Conservation (phyloP, 2,113 vertebrate genomes). For the Zeus faber region DNA sequence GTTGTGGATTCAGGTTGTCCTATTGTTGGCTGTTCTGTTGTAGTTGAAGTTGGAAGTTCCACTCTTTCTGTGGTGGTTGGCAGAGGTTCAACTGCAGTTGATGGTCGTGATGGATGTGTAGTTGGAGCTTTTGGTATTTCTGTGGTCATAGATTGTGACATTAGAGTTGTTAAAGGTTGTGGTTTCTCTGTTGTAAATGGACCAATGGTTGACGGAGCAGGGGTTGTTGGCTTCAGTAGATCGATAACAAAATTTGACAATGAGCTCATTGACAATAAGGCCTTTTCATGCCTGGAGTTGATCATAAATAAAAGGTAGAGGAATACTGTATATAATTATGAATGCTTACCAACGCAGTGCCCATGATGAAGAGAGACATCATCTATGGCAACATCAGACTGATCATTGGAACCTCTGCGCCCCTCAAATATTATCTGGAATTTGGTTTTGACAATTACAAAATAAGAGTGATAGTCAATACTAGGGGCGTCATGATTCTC, state of each 20-base stretch:
- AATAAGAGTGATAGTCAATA: neutral
- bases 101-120: neutral
- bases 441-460: neutral
- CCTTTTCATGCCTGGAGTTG: no score
- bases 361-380: slow-evolving; percentile 58
- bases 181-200: slow-evolving; percentile 4
- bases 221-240: slow-evolving; percentile 10
- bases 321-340: no score
- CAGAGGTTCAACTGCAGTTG: slow-evolving; percentile 2
- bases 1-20: neutral
- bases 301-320: no score
- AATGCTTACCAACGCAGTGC: slow-evolving; percentile 53
- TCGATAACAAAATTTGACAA: slow-evolving; percentile 29
- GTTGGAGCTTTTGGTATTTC: no score
- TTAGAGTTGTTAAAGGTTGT: neutral
- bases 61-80: neutral
- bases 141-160: no score
- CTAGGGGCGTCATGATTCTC: no score
- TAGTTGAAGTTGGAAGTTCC: neutral
- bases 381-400: slow-evolving; percentile 71
- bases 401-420: slow-evolving; percentile 60
- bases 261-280: no score
- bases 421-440: slow-evolving; percentile 72
- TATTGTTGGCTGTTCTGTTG: neutral
- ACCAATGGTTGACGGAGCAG: slow-evolving; percentile 12